Evolutionary conservation across 23 tunicate genomes (phyloP), one percentile per base, ranked within the genome.

Genomic region (Botrylloides violaceus): DNA sequence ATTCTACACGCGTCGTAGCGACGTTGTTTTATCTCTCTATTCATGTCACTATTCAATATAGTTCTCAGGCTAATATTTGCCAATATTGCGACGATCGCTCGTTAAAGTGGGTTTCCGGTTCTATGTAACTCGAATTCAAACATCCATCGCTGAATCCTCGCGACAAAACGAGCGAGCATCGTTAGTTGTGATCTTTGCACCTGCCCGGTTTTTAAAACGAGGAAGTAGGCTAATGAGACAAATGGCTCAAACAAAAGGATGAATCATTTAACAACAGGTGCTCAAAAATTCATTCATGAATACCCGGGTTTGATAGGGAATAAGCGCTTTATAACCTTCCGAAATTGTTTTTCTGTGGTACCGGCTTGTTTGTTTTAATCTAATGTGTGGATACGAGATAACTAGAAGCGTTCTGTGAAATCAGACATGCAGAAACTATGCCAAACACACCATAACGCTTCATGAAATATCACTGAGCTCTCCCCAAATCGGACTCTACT

Each of bases 121-220:
- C 53, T 9, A 15, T 15, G 53, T 43, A 43, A 43, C 53, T 43
- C 53, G 53, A 43, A 43, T 43, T 43, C 53, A 43, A 43, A 43
- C 53, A 43, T 15, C 9, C 53, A 15, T 9, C 53, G 15, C 53
- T 15, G 53, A 9, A 43, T 43, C 53, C 53, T 7, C 15, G 53
- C 53, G 53, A 43, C 53, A 43, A 43, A 43, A 43, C 53, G 53
- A 43, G 15, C 53, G 15, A 43, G 12, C 12, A n/a, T n/a, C n/a
- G n/a, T n/a, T 9, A 43, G 53, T 43, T 43, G 53, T 43, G 53
- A 43, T 43, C 53, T 43, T 43, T 43, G 53, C 53, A 43, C 53
- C 53, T 43, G 53, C 15, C 53, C 53, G 15, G 15, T 9, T 43
- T 43, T 9, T 7, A 43, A 43, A 43, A 15, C 9, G 53, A 15